phyloP scores from a whole-genome alignment of 2,888 invertebrate genomes.

The Caenorhabditis japonica region DNA sequence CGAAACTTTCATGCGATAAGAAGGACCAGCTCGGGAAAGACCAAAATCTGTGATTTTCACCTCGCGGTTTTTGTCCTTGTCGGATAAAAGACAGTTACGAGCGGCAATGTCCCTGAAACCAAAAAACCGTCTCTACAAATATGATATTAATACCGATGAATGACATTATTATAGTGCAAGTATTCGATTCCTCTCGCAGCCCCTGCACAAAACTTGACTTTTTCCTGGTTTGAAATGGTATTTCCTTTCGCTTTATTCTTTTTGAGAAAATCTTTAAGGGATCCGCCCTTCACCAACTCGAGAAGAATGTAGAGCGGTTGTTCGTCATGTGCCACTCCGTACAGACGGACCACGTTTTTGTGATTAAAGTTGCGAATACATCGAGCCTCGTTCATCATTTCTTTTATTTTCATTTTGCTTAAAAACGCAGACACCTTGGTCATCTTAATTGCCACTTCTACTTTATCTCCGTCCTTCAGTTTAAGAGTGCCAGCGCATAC shows the following conservation, averaged over 20 bases:
- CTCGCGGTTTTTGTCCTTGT: background rate
- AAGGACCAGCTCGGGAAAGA: conserved; percentile 40
- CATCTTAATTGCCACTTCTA: conserved; percentile 57
- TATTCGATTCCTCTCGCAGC: conserved; percentile 39
- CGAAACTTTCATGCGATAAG: conserved; percentile 42
- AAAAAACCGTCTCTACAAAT: no score
- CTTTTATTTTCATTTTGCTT: conserved; percentile 52
- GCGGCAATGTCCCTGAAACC: conserved; percentile 43
- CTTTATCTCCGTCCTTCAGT: conserved; percentile 14
- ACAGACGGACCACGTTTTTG: conserved; percentile 53
- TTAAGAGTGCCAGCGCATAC: conserved; percentile 42
- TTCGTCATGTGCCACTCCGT: conserved; percentile 49
- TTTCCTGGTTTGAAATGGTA: conserved; percentile 4
- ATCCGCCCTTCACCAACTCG: conserved; percentile 50
- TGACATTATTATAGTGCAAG: conserved; percentile 33
- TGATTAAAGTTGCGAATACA: conserved; percentile 51
- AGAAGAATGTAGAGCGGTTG: conserved; percentile 43
- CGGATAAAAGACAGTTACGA: conserved; percentile 33
- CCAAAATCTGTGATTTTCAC: conserved; percentile 60
- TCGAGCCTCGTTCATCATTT: conserved; percentile 62
- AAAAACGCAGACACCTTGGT: conserved; percentile 37
- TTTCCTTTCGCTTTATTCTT: conserved; percentile 17
- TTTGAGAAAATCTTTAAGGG: conserved; percentile 22
- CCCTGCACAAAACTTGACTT: conserved; percentile 15
- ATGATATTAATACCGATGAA: conserved; percentile 51